Percentiles rank a stretch among this genome's conserved stretches.
Evolutionary conservation across 2,113 vertebrate species (phyloP).

Genomic region (Oxyura jamaicensis): DNA sequence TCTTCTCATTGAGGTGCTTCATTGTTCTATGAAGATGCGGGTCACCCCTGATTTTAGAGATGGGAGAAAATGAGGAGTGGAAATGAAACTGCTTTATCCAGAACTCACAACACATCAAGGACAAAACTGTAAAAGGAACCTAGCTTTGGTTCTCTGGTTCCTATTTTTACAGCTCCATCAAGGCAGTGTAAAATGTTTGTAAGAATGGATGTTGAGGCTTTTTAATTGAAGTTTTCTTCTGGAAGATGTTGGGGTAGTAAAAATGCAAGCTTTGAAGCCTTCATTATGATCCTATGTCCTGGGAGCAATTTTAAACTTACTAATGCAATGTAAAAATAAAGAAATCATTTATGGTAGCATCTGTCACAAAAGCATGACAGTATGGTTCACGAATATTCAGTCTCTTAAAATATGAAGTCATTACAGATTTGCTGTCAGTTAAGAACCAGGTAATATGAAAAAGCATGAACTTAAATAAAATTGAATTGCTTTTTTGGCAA

Average conservation of each 20-base stretch:
- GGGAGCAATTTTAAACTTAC: conserved; percentile 37
- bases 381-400: neutral
- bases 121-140: neutral
- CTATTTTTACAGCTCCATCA: neutral
- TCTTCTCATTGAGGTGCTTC: neutral
- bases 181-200: neutral
- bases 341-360: neutral
- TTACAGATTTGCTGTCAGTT: neutral
- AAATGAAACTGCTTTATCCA: neutral
- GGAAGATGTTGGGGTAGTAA: neutral
- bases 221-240: neutral
- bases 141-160: neutral
- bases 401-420: neutral
- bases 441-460: neutral
- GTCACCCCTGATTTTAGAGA: neutral
- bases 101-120: neutral
- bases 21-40: neutral
- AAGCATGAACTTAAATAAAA: neutral
- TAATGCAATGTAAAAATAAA: neutral
- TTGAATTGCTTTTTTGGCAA: neutral
- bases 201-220: neutral
- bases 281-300: neutral
- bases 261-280: neutral
- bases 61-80: neutral
- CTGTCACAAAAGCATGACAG: neutral